Evolutionary conservation across 2,888 invertebrate genomes (phyloP).

Genomic region (Heliothis peltigera): DNA sequence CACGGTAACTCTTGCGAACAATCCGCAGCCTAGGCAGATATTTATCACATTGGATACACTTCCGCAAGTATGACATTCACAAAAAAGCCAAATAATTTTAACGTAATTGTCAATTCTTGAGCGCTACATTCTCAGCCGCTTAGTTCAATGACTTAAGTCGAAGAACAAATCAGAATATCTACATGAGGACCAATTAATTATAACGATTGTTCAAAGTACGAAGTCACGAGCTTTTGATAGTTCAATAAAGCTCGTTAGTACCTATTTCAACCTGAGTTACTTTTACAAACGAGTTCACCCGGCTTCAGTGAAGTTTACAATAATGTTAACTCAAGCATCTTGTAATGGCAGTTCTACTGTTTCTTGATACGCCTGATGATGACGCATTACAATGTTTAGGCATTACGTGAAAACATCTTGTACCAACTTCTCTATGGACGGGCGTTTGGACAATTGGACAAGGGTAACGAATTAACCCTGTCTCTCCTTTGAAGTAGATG

Average conservation of each 20-base stretch:
- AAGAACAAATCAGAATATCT: no score
- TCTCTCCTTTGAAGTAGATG: slow-evolving; percentile 49
- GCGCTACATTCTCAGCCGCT: no score
- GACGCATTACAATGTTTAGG: slow-evolving; percentile 36
- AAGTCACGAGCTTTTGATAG: slow-evolving; percentile 18
- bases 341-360: slow-evolving; percentile 45
- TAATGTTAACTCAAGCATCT: slow-evolving; percentile 39
- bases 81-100: no score
- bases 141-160: no score
- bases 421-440: slow-evolving; percentile 33
- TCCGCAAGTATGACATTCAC: no score
- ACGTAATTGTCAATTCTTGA: no score
- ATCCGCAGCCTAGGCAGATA: no score
- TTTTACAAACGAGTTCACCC: slow-evolving; percentile 46
- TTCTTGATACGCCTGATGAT: slow-evolving; percentile 33
- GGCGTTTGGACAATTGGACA: slow-evolving; percentile 44
- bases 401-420: slow-evolving; percentile 50
- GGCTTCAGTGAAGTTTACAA: slow-evolving; percentile 36
- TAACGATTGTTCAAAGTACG: slow-evolving; percentile 14
- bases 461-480: slow-evolving; percentile 57
- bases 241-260: slow-evolving; percentile 31
- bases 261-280: slow-evolving; percentile 43
- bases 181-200: slow-evolving; percentile 3
- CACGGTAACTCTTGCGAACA: no score
- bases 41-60: no score